Conservation (phyloP, 2,797 vertebrate species). For the Setipinna tenuifilis region DNA sequence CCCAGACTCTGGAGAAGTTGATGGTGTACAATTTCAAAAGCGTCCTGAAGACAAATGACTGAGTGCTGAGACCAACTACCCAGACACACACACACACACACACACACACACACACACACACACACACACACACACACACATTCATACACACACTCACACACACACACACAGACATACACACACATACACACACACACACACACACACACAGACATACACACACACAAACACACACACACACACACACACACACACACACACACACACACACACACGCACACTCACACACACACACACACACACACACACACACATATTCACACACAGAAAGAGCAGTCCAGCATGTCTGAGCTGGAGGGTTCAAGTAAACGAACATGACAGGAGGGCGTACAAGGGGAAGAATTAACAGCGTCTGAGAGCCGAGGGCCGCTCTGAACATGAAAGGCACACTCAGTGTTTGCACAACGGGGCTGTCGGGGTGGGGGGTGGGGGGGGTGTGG, state of each 20-base stretch:
- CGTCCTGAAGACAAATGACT: background rate
- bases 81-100: no score
- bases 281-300: background rate
- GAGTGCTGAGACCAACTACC: background rate
- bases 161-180: background rate
- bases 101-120: no score
- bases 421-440: background rate
- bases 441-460: background rate
- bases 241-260: background rate
- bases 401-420: constrained; percentile 13
- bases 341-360: background rate
- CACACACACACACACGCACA: no score
- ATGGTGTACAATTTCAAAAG: background rate
- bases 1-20: background rate
- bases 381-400: background rate
- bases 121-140: no score
- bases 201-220: background rate
- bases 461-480: background rate
- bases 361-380: constrained; percentile 21
- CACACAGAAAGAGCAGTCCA: no score
- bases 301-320: background rate
- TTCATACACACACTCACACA: no score
- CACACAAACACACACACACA: background rate
- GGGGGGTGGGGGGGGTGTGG: no score
- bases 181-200: background rate